phyloP scores from a whole-genome alignment of 1,140 invertebrate genomes.

The Zaprionus gabonicus region DNA sequence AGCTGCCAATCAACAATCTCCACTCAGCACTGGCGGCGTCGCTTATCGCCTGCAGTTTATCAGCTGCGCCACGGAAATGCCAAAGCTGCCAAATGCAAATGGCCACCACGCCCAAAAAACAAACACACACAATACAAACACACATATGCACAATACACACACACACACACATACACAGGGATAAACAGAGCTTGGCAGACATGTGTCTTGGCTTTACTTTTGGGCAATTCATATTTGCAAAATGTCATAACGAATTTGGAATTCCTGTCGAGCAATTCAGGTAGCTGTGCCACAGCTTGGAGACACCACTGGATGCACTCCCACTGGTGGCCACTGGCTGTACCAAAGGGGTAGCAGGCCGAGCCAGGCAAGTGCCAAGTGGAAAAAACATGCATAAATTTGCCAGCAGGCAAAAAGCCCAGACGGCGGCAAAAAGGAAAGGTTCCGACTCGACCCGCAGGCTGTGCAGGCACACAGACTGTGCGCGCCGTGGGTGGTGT shows the following conservation, averaged over 20 bases:
- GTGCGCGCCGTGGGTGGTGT: constrained; percentile 45
- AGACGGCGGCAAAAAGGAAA: constrained; percentile 62
- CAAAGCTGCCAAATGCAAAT: constrained; percentile 52
- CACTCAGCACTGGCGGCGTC: constrained; percentile 15
- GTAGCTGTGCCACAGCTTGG: constrained; percentile 15
- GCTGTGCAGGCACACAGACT: background rate
- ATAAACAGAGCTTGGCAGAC: background rate
- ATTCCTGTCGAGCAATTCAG: constrained; percentile 50
- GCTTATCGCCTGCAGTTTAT: constrained; percentile 46
- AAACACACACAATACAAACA: constrained; percentile 11
- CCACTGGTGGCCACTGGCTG: background rate
- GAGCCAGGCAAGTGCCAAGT: constrained; percentile 63
- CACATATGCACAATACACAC: background rate
- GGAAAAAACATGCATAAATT: constrained; percentile 57
- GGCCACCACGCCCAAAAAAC: constrained; percentile 55
- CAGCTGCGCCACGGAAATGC: constrained; percentile 66
- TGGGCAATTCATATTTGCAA: constrained; percentile 41
- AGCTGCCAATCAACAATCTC: constrained; percentile 68
- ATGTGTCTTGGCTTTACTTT: constrained; percentile 10
- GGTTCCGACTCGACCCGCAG: constrained; percentile 59
- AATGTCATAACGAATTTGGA: constrained; percentile 73
- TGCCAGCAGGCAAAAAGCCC: background rate
- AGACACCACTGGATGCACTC: background rate
- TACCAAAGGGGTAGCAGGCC: too few relatives aligned
- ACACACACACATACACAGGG: constrained; percentile 7